Conservation (phyloP, 2,797 vertebrate genomes). For the Hypotaenidia philippensis region DNA sequence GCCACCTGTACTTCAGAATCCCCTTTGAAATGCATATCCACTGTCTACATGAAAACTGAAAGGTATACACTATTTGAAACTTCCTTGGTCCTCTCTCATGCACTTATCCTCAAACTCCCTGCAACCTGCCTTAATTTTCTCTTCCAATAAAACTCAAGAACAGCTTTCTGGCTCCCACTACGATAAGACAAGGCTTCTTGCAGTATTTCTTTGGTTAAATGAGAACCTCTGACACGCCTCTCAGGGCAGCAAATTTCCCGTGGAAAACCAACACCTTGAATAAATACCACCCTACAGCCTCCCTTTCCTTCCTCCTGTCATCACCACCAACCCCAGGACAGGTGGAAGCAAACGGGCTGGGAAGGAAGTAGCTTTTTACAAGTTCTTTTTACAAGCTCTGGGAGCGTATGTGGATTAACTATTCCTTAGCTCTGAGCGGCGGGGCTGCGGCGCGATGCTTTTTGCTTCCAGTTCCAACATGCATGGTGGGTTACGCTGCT, state of each 20-base stretch:
- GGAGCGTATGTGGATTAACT: not conserved
- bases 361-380: not conserved
- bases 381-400: not conserved
- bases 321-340: not conserved
- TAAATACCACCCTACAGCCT: not conserved
- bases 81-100: not conserved
- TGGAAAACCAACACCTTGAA: not conserved
- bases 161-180: not conserved
- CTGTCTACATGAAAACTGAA: not conserved
- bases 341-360: not conserved
- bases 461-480: constrained; percentile 31
- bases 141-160: not conserved
- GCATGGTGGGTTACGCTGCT: not conserved
- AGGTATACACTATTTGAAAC: not conserved
- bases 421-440: not conserved
- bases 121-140: not conserved
- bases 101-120: not conserved
- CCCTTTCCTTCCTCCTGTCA: not conserved
- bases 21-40: constrained; percentile 39
- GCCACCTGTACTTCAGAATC: constrained; percentile 3
- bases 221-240: not conserved
- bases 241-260: not conserved
- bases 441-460: not conserved
- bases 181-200: not conserved
- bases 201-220: constrained; percentile 57